Conservation (phyloP, 2,888 invertebrate genomes). For the Ephialtes manifestator region DNA sequence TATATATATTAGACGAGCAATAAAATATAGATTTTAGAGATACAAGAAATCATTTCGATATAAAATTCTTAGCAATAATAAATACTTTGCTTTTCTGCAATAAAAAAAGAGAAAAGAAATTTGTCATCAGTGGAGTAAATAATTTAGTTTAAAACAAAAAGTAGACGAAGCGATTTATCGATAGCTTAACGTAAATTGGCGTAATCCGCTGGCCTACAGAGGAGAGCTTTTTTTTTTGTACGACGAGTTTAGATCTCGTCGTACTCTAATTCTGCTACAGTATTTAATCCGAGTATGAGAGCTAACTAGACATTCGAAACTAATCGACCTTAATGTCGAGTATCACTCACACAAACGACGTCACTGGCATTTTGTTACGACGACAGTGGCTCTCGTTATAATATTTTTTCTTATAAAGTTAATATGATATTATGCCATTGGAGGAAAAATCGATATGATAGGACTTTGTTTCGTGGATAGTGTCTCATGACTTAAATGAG, state of each 20-base stretch:
- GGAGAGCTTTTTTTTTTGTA: conserved; percentile 4
- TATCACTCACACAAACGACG: conserved; percentile 43
- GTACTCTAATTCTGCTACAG: conserved; percentile 35
- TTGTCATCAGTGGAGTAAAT: background rate
- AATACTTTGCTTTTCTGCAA: background rate
- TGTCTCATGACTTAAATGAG: conserved; percentile 36
- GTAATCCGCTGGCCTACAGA: background rate
- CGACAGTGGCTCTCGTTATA: conserved; percentile 11
- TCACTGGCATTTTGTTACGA: background rate
- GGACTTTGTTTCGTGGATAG: conserved; percentile 60
- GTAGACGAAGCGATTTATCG: background rate
- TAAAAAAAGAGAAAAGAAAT: background rate
- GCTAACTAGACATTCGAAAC: conserved; percentile 44
- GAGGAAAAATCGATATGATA: conserved; percentile 66
- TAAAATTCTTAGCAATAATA: background rate
- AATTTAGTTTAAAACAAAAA: background rate
- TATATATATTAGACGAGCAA: too few species aligned
- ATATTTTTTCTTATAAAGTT: conserved; percentile 37
- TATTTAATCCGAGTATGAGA: conserved; percentile 28
- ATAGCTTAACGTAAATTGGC: background rate
- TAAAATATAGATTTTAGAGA: too few species aligned
- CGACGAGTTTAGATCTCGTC: background rate
- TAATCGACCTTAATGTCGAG: conserved; percentile 35
- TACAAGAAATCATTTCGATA: background rate
- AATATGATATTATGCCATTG: conserved; percentile 59